A percentile compares a stretch with the other conserved stretches of the same genome.
phyloP scores from a whole-genome alignment of 2,797 vertebrate genomes.

The Scomberomorus guttatus region DNA sequence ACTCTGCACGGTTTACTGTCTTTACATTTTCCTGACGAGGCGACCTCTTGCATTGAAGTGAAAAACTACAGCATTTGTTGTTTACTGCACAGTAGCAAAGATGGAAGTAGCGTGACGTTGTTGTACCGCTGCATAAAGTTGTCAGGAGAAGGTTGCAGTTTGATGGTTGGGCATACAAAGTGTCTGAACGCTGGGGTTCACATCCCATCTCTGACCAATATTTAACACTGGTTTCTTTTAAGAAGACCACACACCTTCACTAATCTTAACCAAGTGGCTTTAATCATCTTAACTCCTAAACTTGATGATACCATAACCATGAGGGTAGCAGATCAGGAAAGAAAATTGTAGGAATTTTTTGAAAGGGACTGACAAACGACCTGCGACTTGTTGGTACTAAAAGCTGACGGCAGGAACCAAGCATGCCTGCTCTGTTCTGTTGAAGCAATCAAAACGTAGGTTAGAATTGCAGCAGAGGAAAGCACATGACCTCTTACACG shows the following conservation, averaged over 20 bases:
- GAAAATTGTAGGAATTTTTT: not conserved
- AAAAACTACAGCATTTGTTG: not conserved
- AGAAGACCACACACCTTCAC: too few species aligned
- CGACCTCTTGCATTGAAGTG: too few species aligned
- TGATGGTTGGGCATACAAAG: not conserved
- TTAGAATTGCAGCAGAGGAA: not conserved
- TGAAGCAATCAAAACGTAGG: not conserved
- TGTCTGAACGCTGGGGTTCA: not conserved
- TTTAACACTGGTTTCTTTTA: not conserved
- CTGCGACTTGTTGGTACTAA: not conserved
- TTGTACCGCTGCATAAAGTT: too few species aligned
- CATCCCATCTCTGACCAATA: not conserved
- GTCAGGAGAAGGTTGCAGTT: not conserved
- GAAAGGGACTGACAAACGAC: not conserved
- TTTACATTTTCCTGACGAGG: too few species aligned
- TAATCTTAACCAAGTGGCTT: not conserved
- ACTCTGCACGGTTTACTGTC: too few species aligned
- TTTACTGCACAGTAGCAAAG: not conserved
- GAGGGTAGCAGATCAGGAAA: not conserved
- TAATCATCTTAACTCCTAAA: not conserved
- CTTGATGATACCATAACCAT: too few species aligned
- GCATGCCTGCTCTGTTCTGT: not conserved
- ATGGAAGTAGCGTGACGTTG: not conserved
- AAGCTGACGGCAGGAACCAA: not conserved
- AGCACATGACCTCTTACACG: not conserved